These are phyloP conservation scores for Parazoanthus swiftii DNA, from an alignment of 92 coral and sea anemone genomes.

Conservation along the genomic window DNA sequence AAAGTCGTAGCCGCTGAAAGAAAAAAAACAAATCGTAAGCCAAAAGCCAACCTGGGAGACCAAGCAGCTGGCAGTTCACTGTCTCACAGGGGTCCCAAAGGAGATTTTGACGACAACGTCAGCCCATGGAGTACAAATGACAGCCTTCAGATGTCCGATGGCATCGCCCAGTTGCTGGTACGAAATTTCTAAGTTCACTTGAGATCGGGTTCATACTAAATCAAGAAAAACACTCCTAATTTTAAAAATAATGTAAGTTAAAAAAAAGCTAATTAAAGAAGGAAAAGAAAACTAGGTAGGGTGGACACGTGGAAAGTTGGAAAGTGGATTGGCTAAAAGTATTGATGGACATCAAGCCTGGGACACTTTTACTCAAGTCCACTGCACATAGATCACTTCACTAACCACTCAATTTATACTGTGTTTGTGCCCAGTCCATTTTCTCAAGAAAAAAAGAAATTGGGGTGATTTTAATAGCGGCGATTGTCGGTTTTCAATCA, in stretches of 20 bases:
- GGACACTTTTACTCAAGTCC: too few species aligned
- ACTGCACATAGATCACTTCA: too few species aligned
- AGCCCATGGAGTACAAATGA: slow-evolving; percentile 76
- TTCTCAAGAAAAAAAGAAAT: too few species aligned
- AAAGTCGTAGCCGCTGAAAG: neutral
- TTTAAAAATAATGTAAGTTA: neutral
- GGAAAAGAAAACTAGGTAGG: too few species aligned
- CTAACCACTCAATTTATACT: too few species aligned
- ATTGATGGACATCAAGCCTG: too few species aligned
- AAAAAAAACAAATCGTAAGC: slow-evolving; percentile 5
- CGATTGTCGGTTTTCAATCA: too few species aligned
- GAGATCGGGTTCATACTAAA: too few species aligned
- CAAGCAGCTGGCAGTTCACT: slow-evolving; percentile 1
- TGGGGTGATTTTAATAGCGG: too few species aligned
- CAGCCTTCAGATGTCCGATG: slow-evolving; percentile 83
- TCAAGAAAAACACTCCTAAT: neutral
- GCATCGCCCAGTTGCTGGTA: slow-evolving; percentile 94
- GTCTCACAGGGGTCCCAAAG: slow-evolving; percentile 14
- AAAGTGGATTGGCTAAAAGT: too few species aligned
- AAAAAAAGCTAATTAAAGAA: neutral
- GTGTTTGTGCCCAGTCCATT: too few species aligned
- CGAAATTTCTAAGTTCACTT: neutral
- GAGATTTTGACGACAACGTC: slow-evolving; percentile 34
- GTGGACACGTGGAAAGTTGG: too few species aligned
- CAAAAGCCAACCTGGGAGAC: slow-evolving; percentile 22